Evolutionary conservation across 2,888 invertebrate genomes (phyloP), one percentile per base, ranked within the genome.

Genomic region (Caenorhabditis sp.): DNA sequence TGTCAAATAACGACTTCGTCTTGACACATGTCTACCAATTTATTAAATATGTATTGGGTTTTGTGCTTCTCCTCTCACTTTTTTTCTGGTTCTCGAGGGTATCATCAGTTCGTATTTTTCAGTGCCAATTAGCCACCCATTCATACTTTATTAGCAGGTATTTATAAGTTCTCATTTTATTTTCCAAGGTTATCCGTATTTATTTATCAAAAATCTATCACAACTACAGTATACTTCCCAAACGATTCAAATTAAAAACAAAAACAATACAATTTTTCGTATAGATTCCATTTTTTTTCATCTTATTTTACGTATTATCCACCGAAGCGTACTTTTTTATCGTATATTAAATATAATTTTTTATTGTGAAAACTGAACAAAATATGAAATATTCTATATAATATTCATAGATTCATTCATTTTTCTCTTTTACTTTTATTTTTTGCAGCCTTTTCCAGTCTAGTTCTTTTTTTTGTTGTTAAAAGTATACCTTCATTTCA

Each of bases 391-490:
- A 71, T 71, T 71, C 67, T 56, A 71, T 71, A 63, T 63, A 31
- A 71, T 67, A 71, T 71, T 71, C 71, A 71, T 71, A 67, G 71
- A 71, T 70, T 70, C 67, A 67, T 72, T 67, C 71, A 71, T 71
- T 60, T 59, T 50, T 63, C 36, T 17, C 26, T 56, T 21, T 23
- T 53, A 8, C 3, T 21, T 21, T 21, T 53, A 21, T 23, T 21
- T 56, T 58, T 8, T 58, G 10, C 26, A 26, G 10, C 56, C 25
- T 25, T 21, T 23, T n/a, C 57, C 12, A 12, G 1, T 31, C 50
- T 53, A 50, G 52, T 62, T 63, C 26, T 27, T 27, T 36, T 52
- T 36, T 56, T 36, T 54, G 17, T 25, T 53, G 14, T 12, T 14
- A 26, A 49, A 2, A 25, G 20, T 38, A 52, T 43, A 17, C 1